These are phyloP conservation scores for Plebejus argus DNA, from an alignment of 2,888 invertebrate species.

Conservation along the genomic window DNA sequence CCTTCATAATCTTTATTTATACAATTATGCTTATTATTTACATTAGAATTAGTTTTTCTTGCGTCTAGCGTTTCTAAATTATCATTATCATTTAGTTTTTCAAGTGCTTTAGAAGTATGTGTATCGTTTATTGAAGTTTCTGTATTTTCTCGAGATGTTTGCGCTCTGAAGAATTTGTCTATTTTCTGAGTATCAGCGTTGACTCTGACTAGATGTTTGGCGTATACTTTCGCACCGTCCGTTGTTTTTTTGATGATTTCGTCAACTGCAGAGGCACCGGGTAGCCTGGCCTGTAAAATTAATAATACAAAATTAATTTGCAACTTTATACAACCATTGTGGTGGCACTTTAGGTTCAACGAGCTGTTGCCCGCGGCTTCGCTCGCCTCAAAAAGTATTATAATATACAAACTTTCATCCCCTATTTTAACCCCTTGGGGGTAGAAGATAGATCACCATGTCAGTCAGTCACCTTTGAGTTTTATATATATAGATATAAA, in stretches of 20 bases:
- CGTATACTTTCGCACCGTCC: conserved; percentile 70
- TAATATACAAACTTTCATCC: too few species aligned
- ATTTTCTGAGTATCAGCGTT: conserved; percentile 92
- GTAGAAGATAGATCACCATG: too few species aligned
- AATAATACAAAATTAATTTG: neutral
- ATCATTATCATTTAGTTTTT: conserved; percentile 30
- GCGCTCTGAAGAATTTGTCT: conserved; percentile 86
- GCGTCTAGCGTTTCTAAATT: conserved; percentile 24
- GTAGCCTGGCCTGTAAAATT: conserved; percentile 76
- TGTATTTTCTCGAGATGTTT: neutral
- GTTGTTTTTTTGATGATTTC: conserved; percentile 71
- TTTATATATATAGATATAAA: too few species aligned
- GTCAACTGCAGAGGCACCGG: conserved; percentile 79
- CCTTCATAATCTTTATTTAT: neutral
- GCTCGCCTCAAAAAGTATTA: too few species aligned
- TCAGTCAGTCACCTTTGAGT: too few species aligned
- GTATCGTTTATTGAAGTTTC: neutral
- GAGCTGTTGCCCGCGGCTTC: too few species aligned
- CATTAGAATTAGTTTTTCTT: neutral
- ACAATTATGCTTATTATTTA: neutral
- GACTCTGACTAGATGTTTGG: conserved; percentile 89
- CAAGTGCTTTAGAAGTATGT: neutral
- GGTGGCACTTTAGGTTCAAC: too few species aligned
- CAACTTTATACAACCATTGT: too few species aligned
- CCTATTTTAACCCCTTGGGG: too few species aligned